Base-by-base conservation (phyloP, 2,888 invertebrate genomes). In the Platynereis dumerilii region DNA sequence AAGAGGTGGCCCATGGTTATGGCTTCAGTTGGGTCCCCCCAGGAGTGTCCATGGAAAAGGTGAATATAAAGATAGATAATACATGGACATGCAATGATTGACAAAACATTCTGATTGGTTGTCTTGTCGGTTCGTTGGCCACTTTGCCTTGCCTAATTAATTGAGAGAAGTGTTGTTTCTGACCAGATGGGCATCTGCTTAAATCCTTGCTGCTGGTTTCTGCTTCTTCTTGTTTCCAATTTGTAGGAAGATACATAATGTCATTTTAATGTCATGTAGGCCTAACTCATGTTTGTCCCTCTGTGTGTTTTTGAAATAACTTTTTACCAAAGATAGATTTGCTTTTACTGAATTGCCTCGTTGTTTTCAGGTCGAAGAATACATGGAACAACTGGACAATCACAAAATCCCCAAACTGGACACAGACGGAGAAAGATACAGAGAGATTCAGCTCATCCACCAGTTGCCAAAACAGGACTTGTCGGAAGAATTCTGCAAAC, bases 391-490 rank as follows among this genome's bases (percentile, higher is more conserved):
- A 82, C 87, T 97, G 79, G 93, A 93, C 67, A 89, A 90, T 57
- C 91, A 92, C 79, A 89, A 93, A 88, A 89, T 91, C 71, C 92
- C 92, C 52, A 87, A 88, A 70, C 80, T 90, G 68, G 91, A 91
- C 69, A 89, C 91, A n/a, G 87, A 89, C 53, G 94, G 94, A 2
- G 93, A 93, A 83, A 89, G 90, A 72, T 88, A 91, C 82, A 87
- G 94, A 58, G 91, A 91, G 79, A 89, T 90, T 76, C 92, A 93
- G 80, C 86, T 98, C 77, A 91, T 93, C 71, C 87, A 89, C 70
- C 97, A 98, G 86, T 87, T 98, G 79, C 98, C 98, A 24, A 82
- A 83, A 60, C 82, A 83, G 68, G 98, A 98, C 84, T 88, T 97
- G 66, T 92, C 94, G 10, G 86, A 93, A 75, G 90, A 91, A 61